Base-by-base conservation (phyloP, 2,113 vertebrate genomes). In the Chunga burmeisteri region DNA sequence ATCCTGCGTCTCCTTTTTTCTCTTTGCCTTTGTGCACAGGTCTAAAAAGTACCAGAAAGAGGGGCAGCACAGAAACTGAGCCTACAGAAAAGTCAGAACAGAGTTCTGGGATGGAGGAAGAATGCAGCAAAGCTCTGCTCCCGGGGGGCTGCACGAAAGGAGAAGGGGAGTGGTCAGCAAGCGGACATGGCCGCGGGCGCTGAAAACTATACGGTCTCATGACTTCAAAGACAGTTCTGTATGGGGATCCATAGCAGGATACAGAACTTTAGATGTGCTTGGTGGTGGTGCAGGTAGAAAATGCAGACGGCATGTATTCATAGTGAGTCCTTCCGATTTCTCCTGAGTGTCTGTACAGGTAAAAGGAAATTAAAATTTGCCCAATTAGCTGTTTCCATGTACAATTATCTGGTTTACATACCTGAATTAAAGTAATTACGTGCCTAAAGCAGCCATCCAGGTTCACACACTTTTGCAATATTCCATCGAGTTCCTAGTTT, bases 311-410 rank as follows among this genome's bases (percentile, higher is more conserved):
- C 34, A 78, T 1, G 1, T 4, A 27, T 49, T 79, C 58, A 18
- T 11, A 46, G 14, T 0, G 2, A 78, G 58, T 36, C 59, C 55
- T 87, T 36, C 38, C 8, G 4, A 25, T 36, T 85, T 72, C 55
- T 75, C 80, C 73, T 0, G 25, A 90, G 56, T 75, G 77, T 44
- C 59, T 71, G 47, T 25, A 12, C 68, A 65, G 88, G 89, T 95
- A 96, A 91, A 87, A 75, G 70, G 81, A 89, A 92, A 95, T 82
- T n/a, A 84, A 95, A 90, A 86, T 94, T 26, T 94, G 58, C 59
- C 71, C 91, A 86, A 85, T 95, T 96, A 94, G 78, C 62, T 95
- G 62, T 46, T 97, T 97, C 96, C 94, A 70, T 29, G 78, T 82
- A 42, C 87, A 95, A 95, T 94, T 93, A 93, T 9, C 86, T 73